Evolutionary conservation across 2,113 vertebrate species (phyloP).

Genomic region (Chelonoidis abingdonii): DNA sequence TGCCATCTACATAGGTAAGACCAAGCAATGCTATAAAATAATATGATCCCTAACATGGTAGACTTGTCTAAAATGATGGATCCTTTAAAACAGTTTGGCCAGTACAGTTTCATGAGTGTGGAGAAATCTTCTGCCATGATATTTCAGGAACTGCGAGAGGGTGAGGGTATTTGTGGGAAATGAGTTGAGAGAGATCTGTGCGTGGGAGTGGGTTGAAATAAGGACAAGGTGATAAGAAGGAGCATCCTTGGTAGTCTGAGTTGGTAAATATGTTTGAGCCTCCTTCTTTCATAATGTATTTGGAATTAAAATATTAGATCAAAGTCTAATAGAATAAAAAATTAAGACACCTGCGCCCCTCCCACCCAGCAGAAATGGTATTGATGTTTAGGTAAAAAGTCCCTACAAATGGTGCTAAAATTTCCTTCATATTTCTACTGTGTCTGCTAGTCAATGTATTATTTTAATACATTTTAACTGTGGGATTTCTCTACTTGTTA

Average conservation of each 20-base stretch:
- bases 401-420: background rate
- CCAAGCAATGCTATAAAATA: background rate
- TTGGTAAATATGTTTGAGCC: background rate
- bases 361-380: conserved; percentile 26
- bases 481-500: conserved; percentile 56
- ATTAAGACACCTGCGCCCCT: background rate
- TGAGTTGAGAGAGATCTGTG: background rate
- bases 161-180: background rate
- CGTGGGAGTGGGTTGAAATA: background rate
- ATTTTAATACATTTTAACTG: conserved; percentile 44
- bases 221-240: background rate
- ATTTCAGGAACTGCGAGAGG: background rate
- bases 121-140: background rate
- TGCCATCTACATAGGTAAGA: background rate
- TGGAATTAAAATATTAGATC: background rate
- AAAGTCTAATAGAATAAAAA: background rate
- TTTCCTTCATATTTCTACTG: conserved; percentile 62
- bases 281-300: background rate
- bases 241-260: background rate
- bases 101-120: background rate
- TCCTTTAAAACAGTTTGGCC: background rate
- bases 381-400: conserved; percentile 39
- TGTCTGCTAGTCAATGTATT: conserved; percentile 32
- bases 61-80: background rate
- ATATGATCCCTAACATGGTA: background rate